Evolutionary conservation across 2,888 invertebrate species (phyloP).

Genomic region (Synergus itoensis): DNA sequence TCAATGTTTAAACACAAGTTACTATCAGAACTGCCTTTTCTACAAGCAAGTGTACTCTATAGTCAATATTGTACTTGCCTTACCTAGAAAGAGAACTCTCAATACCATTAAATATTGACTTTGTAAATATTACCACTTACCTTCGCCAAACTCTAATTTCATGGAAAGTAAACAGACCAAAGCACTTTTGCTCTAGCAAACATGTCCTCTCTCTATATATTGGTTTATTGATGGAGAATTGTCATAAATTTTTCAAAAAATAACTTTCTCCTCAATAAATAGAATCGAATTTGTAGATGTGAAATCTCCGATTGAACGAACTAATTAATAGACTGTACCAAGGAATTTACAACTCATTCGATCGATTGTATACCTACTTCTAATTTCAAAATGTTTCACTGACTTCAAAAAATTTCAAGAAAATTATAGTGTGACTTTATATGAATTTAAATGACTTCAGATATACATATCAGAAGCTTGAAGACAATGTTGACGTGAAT

Average conservation of each 20-base stretch:
- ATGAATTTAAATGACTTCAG: too few species aligned
- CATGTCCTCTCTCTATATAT: not conserved
- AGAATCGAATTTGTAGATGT: too few species aligned
- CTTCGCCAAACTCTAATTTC: slow-evolving; percentile 5
- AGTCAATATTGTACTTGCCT: slow-evolving; percentile 6
- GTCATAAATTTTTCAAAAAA: slow-evolving; percentile 6
- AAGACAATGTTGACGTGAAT: too few species aligned
- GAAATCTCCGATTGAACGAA: too few species aligned
- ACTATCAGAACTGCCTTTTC: not conserved
- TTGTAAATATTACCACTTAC: slow-evolving; percentile 29
- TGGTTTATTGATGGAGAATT: not conserved
- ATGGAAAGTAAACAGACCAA: slow-evolving; percentile 12
- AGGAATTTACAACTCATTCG: too few species aligned
- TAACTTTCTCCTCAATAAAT: not conserved
- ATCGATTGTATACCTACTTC: too few species aligned
- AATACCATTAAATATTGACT: slow-evolving; percentile 13
- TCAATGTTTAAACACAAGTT: slow-evolving; percentile 15
- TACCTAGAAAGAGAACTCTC: slow-evolving; percentile 19
- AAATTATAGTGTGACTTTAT: too few species aligned
- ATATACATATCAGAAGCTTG: too few species aligned
- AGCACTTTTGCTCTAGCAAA: not conserved
- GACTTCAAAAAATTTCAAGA: too few species aligned
- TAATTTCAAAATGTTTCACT: too few species aligned
- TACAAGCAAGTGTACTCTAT: not conserved
- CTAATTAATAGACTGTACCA: too few species aligned